These are phyloP conservation scores for Crypturellus undulatus DNA, from an alignment of 2,113 vertebrate species.

Conservation along the genomic window DNA sequence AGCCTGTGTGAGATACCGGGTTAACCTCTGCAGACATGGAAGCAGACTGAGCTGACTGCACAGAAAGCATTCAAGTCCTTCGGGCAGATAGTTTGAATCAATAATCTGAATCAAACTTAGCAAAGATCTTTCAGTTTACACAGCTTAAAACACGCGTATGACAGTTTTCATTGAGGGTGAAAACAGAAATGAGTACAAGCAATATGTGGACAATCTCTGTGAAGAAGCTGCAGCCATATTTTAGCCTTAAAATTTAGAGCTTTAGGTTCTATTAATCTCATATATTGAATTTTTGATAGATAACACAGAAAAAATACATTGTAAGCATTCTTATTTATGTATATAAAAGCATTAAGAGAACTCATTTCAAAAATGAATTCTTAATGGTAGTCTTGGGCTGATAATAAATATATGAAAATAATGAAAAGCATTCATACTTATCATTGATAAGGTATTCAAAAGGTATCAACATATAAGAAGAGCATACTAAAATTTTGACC, in stretches of 20 bases:
- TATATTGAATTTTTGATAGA: background rate
- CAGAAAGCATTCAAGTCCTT: background rate
- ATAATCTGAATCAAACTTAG: background rate
- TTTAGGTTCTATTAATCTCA: background rate
- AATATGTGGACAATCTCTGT: background rate
- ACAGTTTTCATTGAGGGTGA: background rate
- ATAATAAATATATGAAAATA: background rate
- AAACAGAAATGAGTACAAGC: background rate
- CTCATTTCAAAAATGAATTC: background rate
- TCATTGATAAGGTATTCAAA: background rate
- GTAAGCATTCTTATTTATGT: background rate
- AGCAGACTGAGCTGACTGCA: background rate
- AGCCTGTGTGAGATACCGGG: background rate
- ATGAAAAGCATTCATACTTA: background rate
- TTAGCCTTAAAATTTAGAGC: background rate
- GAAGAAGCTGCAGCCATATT: too few species aligned
- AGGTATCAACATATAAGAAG: background rate
- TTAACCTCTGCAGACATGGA: background rate
- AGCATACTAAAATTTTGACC: background rate
- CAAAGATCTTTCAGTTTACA: background rate
- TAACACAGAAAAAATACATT: background rate
- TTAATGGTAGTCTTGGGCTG: background rate
- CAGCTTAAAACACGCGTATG: background rate
- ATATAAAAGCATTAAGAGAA: background rate
- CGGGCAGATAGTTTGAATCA: background rate